phyloP scores from a whole-genome alignment of 2,888 invertebrate genomes.

The Griposia aprilina region DNA sequence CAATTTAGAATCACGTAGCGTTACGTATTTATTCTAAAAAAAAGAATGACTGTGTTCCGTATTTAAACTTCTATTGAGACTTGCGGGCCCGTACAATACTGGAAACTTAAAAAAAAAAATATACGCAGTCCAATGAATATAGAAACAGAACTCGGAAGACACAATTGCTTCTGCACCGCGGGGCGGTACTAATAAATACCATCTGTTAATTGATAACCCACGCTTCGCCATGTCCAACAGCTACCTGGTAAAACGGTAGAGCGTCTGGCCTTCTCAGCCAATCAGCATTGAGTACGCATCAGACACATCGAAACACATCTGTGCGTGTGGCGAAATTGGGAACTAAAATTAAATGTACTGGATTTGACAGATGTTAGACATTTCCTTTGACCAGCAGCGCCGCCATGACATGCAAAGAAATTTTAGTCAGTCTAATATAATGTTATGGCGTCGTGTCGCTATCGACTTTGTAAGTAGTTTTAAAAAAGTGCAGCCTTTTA shows the following conservation, averaged over 20 bases:
- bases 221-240: neutral
- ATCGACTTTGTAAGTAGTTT: neutral
- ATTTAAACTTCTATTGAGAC: neutral
- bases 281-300: slow-evolving; percentile 5
- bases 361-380: slow-evolving; percentile 7
- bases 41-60: neutral
- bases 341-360: neutral
- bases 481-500: no score
- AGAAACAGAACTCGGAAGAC: neutral
- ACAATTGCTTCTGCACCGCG: slow-evolving; percentile 7
- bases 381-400: neutral
- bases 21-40: neutral
- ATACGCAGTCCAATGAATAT: neutral
- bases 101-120: neutral
- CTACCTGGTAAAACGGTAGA: slow-evolving; percentile 25
- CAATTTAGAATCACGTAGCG: neutral
- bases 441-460: neutral
- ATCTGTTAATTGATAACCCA: slow-evolving; percentile 34
- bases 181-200: neutral
- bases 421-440: neutral
- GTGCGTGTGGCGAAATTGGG: neutral
- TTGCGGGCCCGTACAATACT: neutral
- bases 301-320: neutral
- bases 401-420: neutral
- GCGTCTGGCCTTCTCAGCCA: slow-evolving; percentile 27